A percentile compares a stretch with the other conserved stretches of the same genome.
Evolutionary conservation across 2,888 invertebrate species (phyloP).

Genomic region (Andrena hattorfiana): DNA sequence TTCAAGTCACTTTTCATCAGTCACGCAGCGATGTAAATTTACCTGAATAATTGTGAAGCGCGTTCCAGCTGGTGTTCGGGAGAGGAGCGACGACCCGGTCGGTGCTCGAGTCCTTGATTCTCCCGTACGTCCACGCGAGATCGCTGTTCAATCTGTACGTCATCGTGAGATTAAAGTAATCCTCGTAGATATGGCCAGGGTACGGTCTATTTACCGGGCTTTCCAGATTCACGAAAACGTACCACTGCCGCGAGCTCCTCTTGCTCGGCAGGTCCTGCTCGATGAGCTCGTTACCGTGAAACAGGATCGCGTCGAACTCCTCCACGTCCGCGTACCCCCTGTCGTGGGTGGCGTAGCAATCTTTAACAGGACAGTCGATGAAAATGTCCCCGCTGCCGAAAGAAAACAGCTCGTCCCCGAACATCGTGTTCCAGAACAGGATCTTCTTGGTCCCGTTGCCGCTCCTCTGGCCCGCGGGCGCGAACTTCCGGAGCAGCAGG

Average conservation of each 20-base stretch:
- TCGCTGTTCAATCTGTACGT: conserved; percentile 87
- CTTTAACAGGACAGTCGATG: conserved; percentile 76
- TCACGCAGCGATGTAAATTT: conserved; percentile 10
- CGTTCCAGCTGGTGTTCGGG: conserved; percentile 59
- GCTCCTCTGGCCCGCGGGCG: background rate
- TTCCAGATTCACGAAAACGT: conserved; percentile 86
- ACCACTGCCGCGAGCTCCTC: conserved; percentile 85
- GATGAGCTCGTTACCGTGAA: conserved; percentile 84
- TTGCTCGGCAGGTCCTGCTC: conserved; percentile 79
- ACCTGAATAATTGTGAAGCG: conserved; percentile 59
- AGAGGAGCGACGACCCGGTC: conserved; percentile 68
- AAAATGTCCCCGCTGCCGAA: conserved; percentile 73
- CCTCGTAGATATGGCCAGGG: conserved; percentile 59
- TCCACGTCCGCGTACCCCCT: conserved; percentile 80
- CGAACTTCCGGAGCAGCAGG: conserved; percentile 19
- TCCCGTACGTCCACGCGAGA: conserved; percentile 84
- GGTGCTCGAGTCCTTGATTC: conserved; percentile 78
- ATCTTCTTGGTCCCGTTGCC: conserved; percentile 67
- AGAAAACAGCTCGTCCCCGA: conserved; percentile 72
- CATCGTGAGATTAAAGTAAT: conserved; percentile 87
- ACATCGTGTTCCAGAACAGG: conserved; percentile 81
- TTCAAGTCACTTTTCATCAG: too few relatives aligned
- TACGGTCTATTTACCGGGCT: conserved; percentile 80
- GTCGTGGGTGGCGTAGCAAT: conserved; percentile 85
- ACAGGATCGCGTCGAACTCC: conserved; percentile 86